These are phyloP conservation scores for Lepidothrix coronata DNA, from an alignment of 2,113 vertebrate species.

Conservation along the genomic window DNA sequence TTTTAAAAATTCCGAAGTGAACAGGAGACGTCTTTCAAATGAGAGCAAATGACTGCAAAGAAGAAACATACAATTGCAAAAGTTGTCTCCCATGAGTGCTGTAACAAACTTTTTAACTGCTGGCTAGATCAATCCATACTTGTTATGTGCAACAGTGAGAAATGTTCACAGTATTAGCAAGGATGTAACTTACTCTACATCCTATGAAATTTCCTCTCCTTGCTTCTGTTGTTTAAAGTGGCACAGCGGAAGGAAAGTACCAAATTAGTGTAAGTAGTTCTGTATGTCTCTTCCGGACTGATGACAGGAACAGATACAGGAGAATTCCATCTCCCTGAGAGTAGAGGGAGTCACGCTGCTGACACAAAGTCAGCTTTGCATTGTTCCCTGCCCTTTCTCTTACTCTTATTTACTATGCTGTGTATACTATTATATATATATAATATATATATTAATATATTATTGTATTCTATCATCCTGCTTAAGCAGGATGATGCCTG, in stretches of 20 bases:
- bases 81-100: neutral
- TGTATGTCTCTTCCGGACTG: neutral
- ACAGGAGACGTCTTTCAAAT: neutral
- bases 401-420: neutral
- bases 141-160: neutral
- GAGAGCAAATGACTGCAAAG: neutral
- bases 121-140: neutral
- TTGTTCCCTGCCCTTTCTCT: neutral
- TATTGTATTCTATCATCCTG: neutral
- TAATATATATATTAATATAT: neutral
- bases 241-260: neutral
- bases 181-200: neutral
- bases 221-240: neutral
- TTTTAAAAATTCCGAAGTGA: neutral
- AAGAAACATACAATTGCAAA: neutral
- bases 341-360: fast-evolving
- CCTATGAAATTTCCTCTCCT: neutral
- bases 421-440: neutral
- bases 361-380: neutral
- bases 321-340: neutral
- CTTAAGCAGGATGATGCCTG: neutral
- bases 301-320: neutral
- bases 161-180: neutral
- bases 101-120: neutral
- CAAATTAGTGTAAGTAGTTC: neutral